phyloP scores from a whole-genome alignment of 2,888 invertebrate genomes.

The Agrotis ipsilon region DNA sequence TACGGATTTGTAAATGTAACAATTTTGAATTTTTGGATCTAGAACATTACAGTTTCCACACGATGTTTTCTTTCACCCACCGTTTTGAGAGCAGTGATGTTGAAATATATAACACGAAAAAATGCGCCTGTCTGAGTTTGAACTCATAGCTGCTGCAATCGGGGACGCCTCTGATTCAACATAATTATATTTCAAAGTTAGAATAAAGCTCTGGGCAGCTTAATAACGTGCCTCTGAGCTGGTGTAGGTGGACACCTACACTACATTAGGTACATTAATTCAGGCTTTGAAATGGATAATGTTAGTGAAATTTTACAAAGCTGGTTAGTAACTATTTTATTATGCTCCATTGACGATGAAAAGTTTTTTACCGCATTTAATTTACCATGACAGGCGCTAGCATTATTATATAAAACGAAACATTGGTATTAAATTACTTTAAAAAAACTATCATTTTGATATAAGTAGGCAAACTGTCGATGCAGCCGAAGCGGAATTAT shows the following conservation, averaged over 20 bases:
- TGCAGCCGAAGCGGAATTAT: too few species aligned
- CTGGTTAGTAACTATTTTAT: slow-evolving; percentile 24
- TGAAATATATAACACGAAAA: too few species aligned
- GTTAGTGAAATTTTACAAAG: slow-evolving; percentile 36
- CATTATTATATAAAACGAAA: background rate
- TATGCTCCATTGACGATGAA: slow-evolving; percentile 33
- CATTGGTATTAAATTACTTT: background rate
- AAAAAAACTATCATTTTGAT: too few species aligned
- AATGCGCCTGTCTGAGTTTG: too few species aligned
- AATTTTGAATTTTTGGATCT: too few species aligned
- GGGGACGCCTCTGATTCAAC: too few species aligned
- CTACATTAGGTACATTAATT: slow-evolving; percentile 26
- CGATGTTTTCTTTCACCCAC: too few species aligned
- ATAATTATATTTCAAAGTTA: slow-evolving; percentile 4
- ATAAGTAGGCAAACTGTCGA: too few species aligned
- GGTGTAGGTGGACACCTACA: background rate
- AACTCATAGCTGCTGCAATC: too few species aligned
- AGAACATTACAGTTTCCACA: too few species aligned
- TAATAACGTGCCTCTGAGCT: background rate
- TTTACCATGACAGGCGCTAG: background rate
- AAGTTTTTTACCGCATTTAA: slow-evolving; percentile 32
- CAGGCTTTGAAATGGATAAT: slow-evolving; percentile 34
- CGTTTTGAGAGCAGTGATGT: too few species aligned
- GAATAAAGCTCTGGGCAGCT: slow-evolving; percentile 1
- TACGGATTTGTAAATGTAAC: too few species aligned